A percentile compares a stretch with the other conserved stretches of the same genome.
Conservation (phyloP, 1,140 invertebrate genomes). For the Drosophila serrata region DNA sequence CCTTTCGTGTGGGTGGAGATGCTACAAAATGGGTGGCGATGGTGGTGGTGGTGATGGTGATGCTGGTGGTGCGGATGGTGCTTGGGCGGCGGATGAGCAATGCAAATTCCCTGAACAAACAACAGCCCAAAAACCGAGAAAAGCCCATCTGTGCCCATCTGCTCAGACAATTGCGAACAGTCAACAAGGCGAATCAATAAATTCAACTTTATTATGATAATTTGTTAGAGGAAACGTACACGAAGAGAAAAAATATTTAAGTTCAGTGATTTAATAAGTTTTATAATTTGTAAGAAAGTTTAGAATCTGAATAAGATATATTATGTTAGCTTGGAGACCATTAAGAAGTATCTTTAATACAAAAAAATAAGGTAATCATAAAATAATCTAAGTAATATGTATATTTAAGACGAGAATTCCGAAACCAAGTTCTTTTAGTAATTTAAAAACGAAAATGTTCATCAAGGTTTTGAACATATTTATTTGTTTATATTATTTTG, state of each 20-base stretch:
- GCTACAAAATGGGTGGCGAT: conserved; percentile 3
- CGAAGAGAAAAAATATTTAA: background rate
- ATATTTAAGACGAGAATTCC: no score
- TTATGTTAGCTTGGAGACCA: no score
- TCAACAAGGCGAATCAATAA: conserved; percentile 79
- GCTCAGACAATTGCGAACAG: conserved; percentile 64
- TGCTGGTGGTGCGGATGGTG: background rate
- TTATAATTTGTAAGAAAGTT: background rate
- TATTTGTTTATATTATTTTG: no score
- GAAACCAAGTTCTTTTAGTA: no score
- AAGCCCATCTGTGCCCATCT: conserved; percentile 55
- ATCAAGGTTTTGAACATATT: no score
- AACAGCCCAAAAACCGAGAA: conserved; percentile 36
- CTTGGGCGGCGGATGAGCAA: conserved; percentile 26
- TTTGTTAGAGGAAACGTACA: conserved; percentile 37
- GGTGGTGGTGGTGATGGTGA: background rate
- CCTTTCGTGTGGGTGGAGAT: conserved; percentile 32
- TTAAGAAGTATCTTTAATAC: background rate
- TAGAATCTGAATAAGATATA: background rate
- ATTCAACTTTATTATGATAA: conserved; percentile 76
- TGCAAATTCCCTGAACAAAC: conserved; percentile 76
- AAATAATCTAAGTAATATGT: background rate
- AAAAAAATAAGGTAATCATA: background rate
- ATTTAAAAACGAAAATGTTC: no score
- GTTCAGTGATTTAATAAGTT: no score